phyloP scores from a whole-genome alignment of 2,888 invertebrate species.

The Drosophila meridionalis region DNA sequence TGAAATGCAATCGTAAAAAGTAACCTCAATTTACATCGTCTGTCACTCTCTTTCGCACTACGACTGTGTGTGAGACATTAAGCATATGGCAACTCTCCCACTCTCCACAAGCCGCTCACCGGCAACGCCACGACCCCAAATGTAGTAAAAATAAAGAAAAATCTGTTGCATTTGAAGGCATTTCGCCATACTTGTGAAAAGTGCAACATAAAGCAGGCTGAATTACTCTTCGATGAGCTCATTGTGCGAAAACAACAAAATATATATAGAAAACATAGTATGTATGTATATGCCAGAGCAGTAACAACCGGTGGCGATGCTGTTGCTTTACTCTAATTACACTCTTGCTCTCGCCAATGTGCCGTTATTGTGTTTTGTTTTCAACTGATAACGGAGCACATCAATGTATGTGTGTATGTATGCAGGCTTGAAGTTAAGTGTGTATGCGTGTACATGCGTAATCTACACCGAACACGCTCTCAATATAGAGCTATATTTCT shows the following conservation, averaged over 20 bases:
- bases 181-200: conserved; percentile 43
- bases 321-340: conserved; percentile 16
- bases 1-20: conserved; percentile 43
- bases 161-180: conserved; percentile 55
- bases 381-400: conserved; percentile 39
- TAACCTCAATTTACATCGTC: conserved; percentile 48
- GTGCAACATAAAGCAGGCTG: conserved; percentile 53
- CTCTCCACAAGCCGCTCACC: conserved; percentile 10
- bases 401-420: conserved; percentile 9
- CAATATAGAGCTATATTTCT: not conserved
- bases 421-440: conserved; percentile 27
- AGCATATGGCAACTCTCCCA: conserved; percentile 48
- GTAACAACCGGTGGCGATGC: conserved; percentile 20
- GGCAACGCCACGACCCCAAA: conserved; percentile 22
- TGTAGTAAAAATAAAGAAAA: conserved; percentile 21
- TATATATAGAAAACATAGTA: not conserved
- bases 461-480: conserved; percentile 24
- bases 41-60: conserved; percentile 24
- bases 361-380: conserved; percentile 26
- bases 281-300: not conserved
- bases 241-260: conserved; percentile 30
- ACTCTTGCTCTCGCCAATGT: conserved; percentile 18
- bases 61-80: conserved; percentile 42
- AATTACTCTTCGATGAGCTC: conserved; percentile 50
- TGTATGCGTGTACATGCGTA: conserved; percentile 23